phyloP scores from a whole-genome alignment of 2,888 invertebrate genomes.

The Endomychus coccineus region DNA sequence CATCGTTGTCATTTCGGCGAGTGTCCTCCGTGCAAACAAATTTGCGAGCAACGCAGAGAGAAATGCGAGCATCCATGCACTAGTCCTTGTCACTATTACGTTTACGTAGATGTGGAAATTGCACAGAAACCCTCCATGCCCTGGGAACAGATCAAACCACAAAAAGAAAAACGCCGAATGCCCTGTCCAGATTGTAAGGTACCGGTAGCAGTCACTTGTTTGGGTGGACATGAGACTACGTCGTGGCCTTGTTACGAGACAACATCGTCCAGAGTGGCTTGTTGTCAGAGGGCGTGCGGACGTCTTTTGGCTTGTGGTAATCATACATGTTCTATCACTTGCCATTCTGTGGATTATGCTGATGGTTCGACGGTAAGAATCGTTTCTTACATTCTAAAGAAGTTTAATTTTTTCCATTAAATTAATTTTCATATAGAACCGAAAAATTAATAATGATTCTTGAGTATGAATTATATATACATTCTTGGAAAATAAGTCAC shows the following conservation, averaged over 20 bases:
- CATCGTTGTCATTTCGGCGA: constrained; percentile 78
- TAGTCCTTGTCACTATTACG: constrained; percentile 67
- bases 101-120: constrained; percentile 53
- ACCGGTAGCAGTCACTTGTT: constrained; percentile 62
- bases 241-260: constrained; percentile 62
- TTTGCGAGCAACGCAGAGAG: constrained; percentile 55
- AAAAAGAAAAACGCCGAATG: constrained; percentile 47
- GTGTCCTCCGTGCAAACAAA: constrained; percentile 75
- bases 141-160: constrained; percentile 50
- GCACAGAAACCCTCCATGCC: constrained; percentile 58
- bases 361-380: constrained; percentile 29
- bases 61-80: constrained; percentile 64
- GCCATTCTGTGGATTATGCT: constrained; percentile 58
- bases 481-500: too few species aligned
- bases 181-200: constrained; percentile 68
- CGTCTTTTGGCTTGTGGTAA: constrained; percentile 65
- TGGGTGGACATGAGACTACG: constrained; percentile 61
- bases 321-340: constrained; percentile 65
- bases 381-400: too few species aligned
- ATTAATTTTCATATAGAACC: too few species aligned
- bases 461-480: too few species aligned
- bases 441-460: too few species aligned
- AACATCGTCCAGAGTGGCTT: constrained; percentile 60
- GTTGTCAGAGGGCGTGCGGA: constrained; percentile 76
- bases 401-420: constrained; percentile 7